Evolutionary conservation across 2,888 invertebrate species (phyloP).

Genomic region (Lasioglossum calceatum): DNA sequence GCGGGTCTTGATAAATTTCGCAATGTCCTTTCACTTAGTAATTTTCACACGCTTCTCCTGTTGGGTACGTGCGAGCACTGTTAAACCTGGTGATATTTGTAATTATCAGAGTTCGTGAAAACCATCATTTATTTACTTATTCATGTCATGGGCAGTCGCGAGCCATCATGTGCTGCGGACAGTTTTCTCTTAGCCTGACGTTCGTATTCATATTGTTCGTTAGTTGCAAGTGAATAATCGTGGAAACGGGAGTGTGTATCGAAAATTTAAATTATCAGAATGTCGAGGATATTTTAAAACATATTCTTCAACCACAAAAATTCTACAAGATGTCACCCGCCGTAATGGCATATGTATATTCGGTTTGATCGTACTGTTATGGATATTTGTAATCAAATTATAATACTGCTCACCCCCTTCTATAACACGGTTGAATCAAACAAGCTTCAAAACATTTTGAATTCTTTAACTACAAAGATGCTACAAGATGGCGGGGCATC

Average conservation of each 20-base stretch:
- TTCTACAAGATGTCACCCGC: background rate
- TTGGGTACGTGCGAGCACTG: conserved; percentile 1
- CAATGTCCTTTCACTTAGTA: conserved; percentile 46
- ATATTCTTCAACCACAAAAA: background rate
- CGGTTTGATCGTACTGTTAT: background rate
- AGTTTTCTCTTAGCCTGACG: background rate
- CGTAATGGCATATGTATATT: background rate
- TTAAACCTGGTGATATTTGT: conserved; percentile 23
- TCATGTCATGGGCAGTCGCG: background rate
- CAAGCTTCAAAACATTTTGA: background rate
- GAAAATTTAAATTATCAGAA: background rate
- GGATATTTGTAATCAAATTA: background rate
- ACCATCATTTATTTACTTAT: conserved; percentile 23
- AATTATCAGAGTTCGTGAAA: conserved; percentile 39
- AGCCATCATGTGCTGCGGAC: background rate
- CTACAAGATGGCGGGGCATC: background rate
- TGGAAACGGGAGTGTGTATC: background rate
- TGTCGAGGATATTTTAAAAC: background rate
- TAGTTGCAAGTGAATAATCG: background rate
- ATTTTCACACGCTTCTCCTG: conserved; percentile 59
- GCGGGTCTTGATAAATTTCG: conserved; percentile 52
- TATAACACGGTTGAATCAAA: background rate
- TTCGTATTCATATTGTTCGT: background rate
- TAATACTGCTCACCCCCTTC: background rate
- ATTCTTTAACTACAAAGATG: background rate